phyloP scores from a whole-genome alignment of 2,113 vertebrate species.

The Neotoma lepida region DNA sequence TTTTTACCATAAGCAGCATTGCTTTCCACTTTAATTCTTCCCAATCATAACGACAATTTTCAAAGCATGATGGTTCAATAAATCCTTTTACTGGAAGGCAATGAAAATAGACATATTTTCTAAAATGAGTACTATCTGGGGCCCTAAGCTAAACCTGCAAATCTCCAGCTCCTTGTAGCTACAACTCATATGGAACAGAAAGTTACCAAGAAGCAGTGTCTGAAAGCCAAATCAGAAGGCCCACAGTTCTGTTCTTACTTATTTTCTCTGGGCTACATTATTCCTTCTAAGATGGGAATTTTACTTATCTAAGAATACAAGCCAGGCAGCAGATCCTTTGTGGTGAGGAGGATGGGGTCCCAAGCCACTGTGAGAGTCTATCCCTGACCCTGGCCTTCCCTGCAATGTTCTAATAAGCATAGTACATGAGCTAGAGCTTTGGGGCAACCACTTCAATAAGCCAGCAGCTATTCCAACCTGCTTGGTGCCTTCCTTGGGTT shows the following conservation, averaged over 20 bases:
- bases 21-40: background rate
- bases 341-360: background rate
- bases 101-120: background rate
- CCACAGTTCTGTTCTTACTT: background rate
- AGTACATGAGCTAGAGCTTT: background rate
- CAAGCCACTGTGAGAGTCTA: background rate
- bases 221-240: slow-evolving; percentile 8
- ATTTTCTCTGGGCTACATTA: background rate
- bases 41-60: background rate
- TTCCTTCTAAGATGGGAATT: slow-evolving; percentile 7
- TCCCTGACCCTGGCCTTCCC: background rate
- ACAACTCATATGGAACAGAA: slow-evolving; percentile 11
- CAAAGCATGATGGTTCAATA: background rate
- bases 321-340: background rate
- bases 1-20: background rate
- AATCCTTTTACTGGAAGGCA: slow-evolving; percentile 29
- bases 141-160: background rate
- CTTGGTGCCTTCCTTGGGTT: background rate
- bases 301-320: background rate
- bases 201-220: background rate
- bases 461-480: background rate
- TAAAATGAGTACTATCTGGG: background rate
- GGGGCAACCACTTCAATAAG: background rate
- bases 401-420: background rate
- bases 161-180: background rate